Evolutionary conservation across 2,888 invertebrate species (phyloP).

Genomic region (Limnephilus marmoratus): DNA sequence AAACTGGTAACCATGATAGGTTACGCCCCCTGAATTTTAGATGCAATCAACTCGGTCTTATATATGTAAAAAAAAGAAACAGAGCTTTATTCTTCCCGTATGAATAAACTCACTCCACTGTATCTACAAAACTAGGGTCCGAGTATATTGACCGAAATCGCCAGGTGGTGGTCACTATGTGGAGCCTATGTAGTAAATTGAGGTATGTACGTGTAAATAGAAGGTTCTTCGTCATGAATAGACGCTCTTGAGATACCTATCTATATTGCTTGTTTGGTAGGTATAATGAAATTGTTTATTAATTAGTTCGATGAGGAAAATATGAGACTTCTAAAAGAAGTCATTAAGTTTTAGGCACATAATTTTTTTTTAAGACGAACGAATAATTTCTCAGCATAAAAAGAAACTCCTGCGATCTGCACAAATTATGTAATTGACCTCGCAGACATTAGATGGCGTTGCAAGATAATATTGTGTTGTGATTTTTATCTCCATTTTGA

Average conservation of each 20-base stretch:
- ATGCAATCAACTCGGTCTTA: conserved; percentile 50
- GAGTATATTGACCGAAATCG: background rate
- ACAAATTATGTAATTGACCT: background rate
- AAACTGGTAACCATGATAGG: conserved; percentile 47
- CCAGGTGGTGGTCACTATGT: background rate
- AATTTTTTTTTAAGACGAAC: background rate
- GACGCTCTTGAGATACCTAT: background rate
- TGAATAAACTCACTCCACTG: background rate
- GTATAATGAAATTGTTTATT: background rate
- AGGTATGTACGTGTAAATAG: background rate
- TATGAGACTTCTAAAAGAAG: background rate
- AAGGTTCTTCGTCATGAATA: background rate
- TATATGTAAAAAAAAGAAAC: conserved; percentile 21
- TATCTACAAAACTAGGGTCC: background rate
- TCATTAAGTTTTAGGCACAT: background rate
- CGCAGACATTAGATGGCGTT: background rate
- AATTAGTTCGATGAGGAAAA: background rate
- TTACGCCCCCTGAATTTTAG: conserved; percentile 46
- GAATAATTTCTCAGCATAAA: background rate
- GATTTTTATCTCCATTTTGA: background rate
- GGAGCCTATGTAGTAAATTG: background rate
- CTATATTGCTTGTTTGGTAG: background rate
- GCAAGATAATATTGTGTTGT: background rate
- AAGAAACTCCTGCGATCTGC: background rate
- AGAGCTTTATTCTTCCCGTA: conserved; percentile 2